These are phyloP conservation scores for Pelagia noctiluca DNA, from an alignment of 30 jellyfish, hydroid and myxozoan species.

Conservation along the genomic window DNA sequence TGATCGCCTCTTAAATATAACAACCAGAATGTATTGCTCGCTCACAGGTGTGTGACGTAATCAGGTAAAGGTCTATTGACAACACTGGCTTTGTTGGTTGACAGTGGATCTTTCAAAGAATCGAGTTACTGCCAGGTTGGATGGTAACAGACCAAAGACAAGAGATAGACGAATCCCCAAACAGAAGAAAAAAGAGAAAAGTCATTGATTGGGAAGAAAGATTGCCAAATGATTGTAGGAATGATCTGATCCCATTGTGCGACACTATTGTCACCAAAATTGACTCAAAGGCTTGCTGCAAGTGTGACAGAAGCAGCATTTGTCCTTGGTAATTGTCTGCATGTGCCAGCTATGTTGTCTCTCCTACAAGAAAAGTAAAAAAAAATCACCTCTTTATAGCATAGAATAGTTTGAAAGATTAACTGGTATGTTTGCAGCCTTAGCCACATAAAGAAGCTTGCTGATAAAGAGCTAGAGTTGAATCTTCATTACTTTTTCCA, in stretches of 20 bases:
- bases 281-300: conserved; percentile 37
- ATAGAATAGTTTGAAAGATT: conserved; percentile 21
- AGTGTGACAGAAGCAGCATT: conserved; percentile 45
- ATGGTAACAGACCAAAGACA: conserved; percentile 22
- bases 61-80: too few species aligned
- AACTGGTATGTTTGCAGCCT: conserved; percentile 27
- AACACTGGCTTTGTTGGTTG: too few species aligned
- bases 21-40: too few species aligned
- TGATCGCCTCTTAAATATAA: too few species aligned
- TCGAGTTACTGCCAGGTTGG: conserved; percentile 37
- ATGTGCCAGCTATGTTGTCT: conserved; percentile 32
- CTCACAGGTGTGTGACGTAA: too few species aligned
- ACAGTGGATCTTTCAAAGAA: too few species aligned
- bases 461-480: conserved; percentile 31
- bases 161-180: conserved; percentile 30
- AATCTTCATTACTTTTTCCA: conserved; percentile 12
- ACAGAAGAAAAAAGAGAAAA: conserved; percentile 34
- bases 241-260: conserved; percentile 28
- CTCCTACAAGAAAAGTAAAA: conserved; percentile 33
- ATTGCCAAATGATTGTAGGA: conserved; percentile 36
- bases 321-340: conserved; percentile 43
- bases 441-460: conserved; percentile 40
- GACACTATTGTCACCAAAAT: conserved; percentile 29
- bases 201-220: conserved; percentile 43
- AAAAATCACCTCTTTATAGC: conserved; percentile 29